Base-by-base conservation (phyloP, 2,113 vertebrate genomes). In the Corydoras sp. region DNA sequence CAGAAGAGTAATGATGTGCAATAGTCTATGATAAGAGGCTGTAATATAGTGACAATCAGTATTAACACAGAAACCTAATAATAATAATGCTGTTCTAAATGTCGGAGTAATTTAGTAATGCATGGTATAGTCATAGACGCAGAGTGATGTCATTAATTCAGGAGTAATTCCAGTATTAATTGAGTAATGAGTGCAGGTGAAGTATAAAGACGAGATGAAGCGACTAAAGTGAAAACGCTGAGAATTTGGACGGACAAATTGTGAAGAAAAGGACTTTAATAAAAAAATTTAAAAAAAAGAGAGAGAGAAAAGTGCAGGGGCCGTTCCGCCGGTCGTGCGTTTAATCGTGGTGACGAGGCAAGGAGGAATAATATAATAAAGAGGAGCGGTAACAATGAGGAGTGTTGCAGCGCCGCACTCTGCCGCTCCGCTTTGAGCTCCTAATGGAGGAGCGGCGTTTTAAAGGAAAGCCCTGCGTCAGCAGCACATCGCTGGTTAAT, bases 401-500 rank as follows among this genome's bases (percentile, higher is more conserved):
- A 5, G 53, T 54, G 9, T 58, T 68, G 35, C 9, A 3, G 5
- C 10, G 51, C 51, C 11, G 54, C 13, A n/a, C 3, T 56, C 12
- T 1, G 8, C 9, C 12, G 11, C 53, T 56, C 14, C 53, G 55
- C 55, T 18, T 49, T 32, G 18, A 58, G 56, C 83, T 81, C 84
- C 82, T 89, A 88, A 89, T 88, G 88, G 89, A 90, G 86, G 83
- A 72, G 84, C 85, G 83, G 88, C 85, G 86, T 86, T 83, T 43
- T 83, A 87, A 88, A 89, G 55, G 35, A 60, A 89, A 84, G 84
- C 83, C 87, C 82, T 81, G 81, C 87, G 90, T 91, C 90, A 91
- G 90, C 90, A 91, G 83, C 86, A 88, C 81, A 88, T 87, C 85
- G 86, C 83, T 90, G 89, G 92, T 94, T 94, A 94, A 95, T 94